Evolutionary conservation across 2,797 vertebrate species (phyloP).

Genomic region (Anguilla megastoma): DNA sequence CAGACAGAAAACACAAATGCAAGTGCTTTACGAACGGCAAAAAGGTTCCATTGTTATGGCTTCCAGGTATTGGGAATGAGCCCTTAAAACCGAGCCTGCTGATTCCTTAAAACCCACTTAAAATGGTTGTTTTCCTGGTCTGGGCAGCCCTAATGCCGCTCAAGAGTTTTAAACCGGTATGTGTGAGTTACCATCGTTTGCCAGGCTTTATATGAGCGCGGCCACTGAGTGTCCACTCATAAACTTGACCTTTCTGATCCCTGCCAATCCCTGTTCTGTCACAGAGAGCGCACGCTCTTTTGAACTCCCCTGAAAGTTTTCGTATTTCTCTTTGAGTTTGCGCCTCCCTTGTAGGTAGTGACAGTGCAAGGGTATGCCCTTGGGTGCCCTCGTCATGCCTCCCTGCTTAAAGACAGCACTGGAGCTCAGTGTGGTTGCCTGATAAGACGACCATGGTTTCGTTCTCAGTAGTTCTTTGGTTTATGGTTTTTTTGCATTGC

Average conservation of each 20-base stretch:
- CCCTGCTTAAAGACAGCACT: background rate
- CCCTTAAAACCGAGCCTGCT: background rate
- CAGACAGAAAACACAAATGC: background rate
- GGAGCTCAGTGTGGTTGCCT: constrained; percentile 37
- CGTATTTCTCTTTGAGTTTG: constrained; percentile 1
- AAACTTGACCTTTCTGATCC: background rate
- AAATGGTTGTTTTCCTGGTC: background rate
- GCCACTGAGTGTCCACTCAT: background rate
- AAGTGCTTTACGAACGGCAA: background rate
- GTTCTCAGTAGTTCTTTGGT: constrained; percentile 1
- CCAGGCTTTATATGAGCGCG: background rate
- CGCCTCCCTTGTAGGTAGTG: background rate
- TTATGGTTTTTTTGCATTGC: background rate
- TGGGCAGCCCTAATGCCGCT: background rate
- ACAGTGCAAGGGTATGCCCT: constrained; percentile 29
- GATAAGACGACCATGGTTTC: constrained; percentile 41
- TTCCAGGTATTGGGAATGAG: background rate
- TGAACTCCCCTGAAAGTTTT: constrained; percentile 21
- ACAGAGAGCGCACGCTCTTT: background rate
- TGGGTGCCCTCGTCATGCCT: background rate
- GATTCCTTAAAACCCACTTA: background rate
- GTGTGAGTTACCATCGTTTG: background rate
- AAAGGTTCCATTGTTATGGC: background rate
- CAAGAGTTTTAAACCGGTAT: background rate
- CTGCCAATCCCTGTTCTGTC: background rate